These are phyloP conservation scores for Heterocephalus glaber DNA, from an alignment of 2,113 vertebrate species.

Conservation along the genomic window DNA sequence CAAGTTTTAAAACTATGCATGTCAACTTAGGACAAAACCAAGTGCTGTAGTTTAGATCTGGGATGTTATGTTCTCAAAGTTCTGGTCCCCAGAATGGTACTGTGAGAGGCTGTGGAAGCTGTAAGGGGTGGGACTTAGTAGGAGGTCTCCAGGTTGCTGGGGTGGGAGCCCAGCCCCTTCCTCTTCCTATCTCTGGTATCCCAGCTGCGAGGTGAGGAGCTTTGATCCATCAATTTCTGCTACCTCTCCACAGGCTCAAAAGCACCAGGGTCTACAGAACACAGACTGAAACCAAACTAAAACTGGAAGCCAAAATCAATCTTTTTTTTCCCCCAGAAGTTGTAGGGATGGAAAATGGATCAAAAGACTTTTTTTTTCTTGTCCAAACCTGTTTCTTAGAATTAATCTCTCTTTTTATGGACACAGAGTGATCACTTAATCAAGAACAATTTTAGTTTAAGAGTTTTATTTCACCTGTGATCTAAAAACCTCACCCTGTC, in stretches of 20 bases:
- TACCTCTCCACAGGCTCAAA: no score
- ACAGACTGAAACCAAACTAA: neutral
- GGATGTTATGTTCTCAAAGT: neutral
- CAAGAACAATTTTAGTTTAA: constrained; percentile 13
- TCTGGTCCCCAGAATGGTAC: neutral
- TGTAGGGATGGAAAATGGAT: neutral
- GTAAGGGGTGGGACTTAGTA: neutral
- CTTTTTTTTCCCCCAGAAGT: neutral
- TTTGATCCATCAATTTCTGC: neutral
- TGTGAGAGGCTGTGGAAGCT: neutral
- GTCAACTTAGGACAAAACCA: neutral
- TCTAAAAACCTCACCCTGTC: neutral
- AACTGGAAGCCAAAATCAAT: neutral
- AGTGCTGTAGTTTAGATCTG: neutral
- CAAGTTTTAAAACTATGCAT: neutral
- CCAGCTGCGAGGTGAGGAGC: neutral
- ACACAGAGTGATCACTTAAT: neutral
- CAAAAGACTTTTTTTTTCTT: neutral
- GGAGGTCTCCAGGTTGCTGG: neutral
- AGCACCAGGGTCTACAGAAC: neutral
- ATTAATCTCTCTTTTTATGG: neutral
- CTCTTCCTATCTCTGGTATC: neutral
- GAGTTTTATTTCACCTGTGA: neutral
- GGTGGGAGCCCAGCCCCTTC: no score
- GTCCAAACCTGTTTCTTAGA: neutral